A percentile compares a stretch with the other conserved stretches of the same genome.
These are phyloP conservation scores for Pachycephala philippinensis DNA, from an alignment of 2,113 vertebrate genomes.

Conservation along the genomic window DNA sequence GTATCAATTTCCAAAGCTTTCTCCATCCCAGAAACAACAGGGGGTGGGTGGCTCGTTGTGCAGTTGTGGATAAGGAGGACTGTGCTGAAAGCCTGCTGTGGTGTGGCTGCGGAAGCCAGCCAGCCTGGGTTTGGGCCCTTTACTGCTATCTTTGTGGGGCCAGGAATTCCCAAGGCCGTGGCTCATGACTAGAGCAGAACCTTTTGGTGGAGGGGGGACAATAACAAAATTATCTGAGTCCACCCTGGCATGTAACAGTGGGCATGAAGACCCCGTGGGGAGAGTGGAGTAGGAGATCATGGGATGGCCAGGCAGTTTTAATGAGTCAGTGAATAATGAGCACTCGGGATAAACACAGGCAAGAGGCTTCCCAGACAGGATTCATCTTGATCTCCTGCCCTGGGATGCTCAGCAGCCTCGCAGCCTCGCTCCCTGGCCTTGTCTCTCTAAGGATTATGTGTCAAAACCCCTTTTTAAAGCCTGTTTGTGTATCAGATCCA, in stretches of 20 bases:
- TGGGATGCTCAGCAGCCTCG: background rate
- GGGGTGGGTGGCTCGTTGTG: background rate
- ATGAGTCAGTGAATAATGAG: background rate
- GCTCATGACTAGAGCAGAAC: background rate
- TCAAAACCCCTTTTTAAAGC: background rate
- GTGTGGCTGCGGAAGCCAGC: accelerated
- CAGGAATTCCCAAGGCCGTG: background rate
- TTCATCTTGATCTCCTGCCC: background rate
- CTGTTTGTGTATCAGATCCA: background rate
- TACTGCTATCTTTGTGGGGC: background rate
- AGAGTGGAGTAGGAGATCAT: background rate
- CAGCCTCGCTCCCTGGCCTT: background rate
- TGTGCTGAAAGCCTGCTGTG: background rate
- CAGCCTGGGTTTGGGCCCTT: background rate
- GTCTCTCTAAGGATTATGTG: background rate
- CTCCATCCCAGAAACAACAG: background rate
- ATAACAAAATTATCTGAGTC: background rate
- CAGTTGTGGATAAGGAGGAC: background rate
- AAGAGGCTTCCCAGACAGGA: background rate
- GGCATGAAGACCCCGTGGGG: accelerated
- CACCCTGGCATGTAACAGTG: background rate
- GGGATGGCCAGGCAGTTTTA: background rate
- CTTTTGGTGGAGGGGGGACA: background rate
- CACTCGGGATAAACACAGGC: background rate
- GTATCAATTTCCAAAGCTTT: conserved; percentile 5